Evolutionary conservation across 2,888 invertebrate genomes (phyloP).

Genomic region (Zelleria hepariella): DNA sequence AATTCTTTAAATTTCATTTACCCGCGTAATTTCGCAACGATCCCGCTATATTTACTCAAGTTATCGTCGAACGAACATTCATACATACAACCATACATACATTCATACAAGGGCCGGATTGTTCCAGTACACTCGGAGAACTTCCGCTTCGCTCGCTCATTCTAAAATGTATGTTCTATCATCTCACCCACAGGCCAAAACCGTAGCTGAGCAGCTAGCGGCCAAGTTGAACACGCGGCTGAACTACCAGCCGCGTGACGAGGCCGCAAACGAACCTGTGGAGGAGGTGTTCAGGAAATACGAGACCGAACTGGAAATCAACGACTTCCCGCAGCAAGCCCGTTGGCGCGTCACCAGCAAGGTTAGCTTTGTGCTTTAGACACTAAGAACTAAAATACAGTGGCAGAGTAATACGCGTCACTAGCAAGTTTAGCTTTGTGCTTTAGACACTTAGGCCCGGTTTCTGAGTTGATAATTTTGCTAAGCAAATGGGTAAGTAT

Average conservation of each 20-base stretch:
- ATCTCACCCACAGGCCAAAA: slow-evolving; percentile 78
- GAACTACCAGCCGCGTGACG: slow-evolving; percentile 96
- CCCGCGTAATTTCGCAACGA: no score
- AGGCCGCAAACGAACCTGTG: slow-evolving; percentile 67
- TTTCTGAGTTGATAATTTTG: no score
- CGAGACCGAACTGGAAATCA: slow-evolving; percentile 99
- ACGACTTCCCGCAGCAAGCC: slow-evolving; percentile 99
- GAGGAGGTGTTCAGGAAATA: slow-evolving; percentile 90
- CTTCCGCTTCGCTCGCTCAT: no score
- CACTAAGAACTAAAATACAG: not conserved
- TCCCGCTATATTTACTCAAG: no score
- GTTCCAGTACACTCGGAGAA: no score
- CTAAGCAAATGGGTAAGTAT: no score
- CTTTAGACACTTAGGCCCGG: not conserved
- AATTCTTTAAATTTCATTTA: no score
- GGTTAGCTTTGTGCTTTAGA: slow-evolving; percentile 45
- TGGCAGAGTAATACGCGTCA: not conserved
- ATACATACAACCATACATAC: no score
- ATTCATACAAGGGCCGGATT: no score
- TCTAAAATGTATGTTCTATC: no score
- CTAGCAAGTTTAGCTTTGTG: slow-evolving; percentile 4
- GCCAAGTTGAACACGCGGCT: slow-evolving; percentile 97
- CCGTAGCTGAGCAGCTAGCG: slow-evolving; percentile 97
- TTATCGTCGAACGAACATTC: no score
- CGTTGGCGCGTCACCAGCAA: slow-evolving; percentile 98